Percentiles rank a stretch among this genome's conserved stretches.
Conservation (phyloP, 2,888 invertebrate genomes). For the Ectobius pallidus region DNA sequence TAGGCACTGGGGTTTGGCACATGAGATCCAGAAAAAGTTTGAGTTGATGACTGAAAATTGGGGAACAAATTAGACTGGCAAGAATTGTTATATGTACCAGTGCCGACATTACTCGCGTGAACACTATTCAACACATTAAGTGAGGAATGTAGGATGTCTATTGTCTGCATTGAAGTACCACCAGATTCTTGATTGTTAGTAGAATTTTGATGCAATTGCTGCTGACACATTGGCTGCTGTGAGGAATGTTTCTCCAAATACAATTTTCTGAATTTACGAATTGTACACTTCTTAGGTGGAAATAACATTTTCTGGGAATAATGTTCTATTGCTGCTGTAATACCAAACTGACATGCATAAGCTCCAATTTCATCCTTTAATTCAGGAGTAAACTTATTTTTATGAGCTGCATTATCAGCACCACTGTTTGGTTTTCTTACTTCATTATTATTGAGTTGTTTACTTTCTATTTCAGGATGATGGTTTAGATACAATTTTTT, state of each 20-base stretch:
- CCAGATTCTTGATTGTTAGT: constrained; percentile 36
- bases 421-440: background rate
- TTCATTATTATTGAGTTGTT: background rate
- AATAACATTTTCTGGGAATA: constrained; percentile 46
- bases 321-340: constrained; percentile 45
- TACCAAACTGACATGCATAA: constrained; percentile 45
- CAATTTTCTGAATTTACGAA: constrained; percentile 47
- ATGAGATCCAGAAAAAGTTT: background rate
- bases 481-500: constrained; percentile 45
- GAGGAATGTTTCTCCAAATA: constrained; percentile 43
- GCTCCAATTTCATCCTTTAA: constrained; percentile 48
- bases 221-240: constrained; percentile 11
- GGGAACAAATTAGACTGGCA: constrained; percentile 40
- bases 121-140: constrained; percentile 43
- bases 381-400: constrained; percentile 34
- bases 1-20: constrained; percentile 13
- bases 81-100: constrained; percentile 43
- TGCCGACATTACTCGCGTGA: constrained; percentile 40
- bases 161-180: constrained; percentile 41
- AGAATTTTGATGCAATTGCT: constrained; percentile 10
- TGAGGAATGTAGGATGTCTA: constrained; percentile 44
- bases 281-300: constrained; percentile 46
- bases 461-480: constrained; percentile 39
- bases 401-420: constrained; percentile 4
- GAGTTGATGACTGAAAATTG: constrained; percentile 34